Conservation (phyloP, 2,888 invertebrate species). For the Tetramorium bicarinatum region DNA sequence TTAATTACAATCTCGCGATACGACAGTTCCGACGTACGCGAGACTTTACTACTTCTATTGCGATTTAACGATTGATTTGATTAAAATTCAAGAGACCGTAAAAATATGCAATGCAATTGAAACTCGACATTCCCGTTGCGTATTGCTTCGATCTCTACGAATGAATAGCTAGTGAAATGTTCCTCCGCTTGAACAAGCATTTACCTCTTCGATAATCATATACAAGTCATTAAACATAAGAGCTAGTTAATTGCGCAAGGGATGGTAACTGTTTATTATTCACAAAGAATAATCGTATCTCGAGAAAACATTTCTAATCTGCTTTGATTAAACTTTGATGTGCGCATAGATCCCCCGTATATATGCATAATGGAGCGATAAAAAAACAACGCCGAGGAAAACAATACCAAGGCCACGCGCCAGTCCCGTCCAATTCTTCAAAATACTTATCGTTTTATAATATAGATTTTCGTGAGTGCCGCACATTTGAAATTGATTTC, state of each 20-base stretch:
- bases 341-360: neutral
- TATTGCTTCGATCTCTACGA: neutral
- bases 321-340: neutral
- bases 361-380: neutral
- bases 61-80: neutral
- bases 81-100: neutral
- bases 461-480: neutral
- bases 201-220: neutral
- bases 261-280: neutral
- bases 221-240: neutral
- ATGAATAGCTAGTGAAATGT: neutral
- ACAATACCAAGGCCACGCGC: neutral
- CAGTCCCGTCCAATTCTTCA: neutral
- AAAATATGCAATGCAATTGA: slow-evolving; percentile 8
- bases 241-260: neutral
- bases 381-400: neutral
- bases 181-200: neutral
- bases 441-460: neutral
- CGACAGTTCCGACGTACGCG: neutral
- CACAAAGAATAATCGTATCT: neutral
- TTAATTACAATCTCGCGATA: slow-evolving; percentile 8
- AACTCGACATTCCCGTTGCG: neutral
- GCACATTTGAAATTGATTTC: neutral
- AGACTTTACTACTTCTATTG: neutral
- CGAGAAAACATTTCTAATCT: neutral